A percentile compares a stretch with the other conserved stretches of the same genome.
Conservation (phyloP, 2,113 vertebrate genomes). For the Psilopsiagon aurifrons region DNA sequence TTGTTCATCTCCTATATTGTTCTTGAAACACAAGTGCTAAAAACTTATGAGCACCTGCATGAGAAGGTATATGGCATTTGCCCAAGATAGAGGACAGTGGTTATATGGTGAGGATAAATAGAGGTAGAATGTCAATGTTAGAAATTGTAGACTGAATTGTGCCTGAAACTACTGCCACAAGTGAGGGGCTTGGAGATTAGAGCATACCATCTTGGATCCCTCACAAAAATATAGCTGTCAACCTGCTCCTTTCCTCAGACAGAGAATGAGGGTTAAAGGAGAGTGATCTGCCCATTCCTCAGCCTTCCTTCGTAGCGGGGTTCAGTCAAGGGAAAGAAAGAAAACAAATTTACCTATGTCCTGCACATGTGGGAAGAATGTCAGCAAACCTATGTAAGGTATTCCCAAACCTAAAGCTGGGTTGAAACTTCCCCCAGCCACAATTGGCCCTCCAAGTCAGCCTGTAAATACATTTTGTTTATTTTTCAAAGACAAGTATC, state of each 20-base stretch:
- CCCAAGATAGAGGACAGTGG: not conserved
- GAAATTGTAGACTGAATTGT: not conserved
- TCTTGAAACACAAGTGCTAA: accelerated
- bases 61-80: not conserved
- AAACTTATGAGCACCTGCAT: not conserved
- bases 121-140: accelerated
- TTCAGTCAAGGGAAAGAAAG: not conserved
- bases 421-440: not conserved
- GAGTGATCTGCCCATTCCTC: not conserved
- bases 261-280: not conserved
- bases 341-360: not conserved
- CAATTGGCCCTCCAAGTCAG: not conserved
- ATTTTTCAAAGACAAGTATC: not conserved
- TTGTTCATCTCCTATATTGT: too few relatives aligned
- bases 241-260: not conserved
- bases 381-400: not conserved
- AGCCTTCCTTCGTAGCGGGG: not conserved
- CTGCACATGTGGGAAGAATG: not conserved
- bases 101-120: not conserved
- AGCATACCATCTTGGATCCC: not conserved
- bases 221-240: not conserved
- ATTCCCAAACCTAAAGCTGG: not conserved
- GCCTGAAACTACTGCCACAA: not conserved
- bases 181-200: not conserved
- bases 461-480: not conserved